A percentile compares a stretch with the other conserved stretches of the same genome.
Conservation (phyloP, 2,888 invertebrate species). For the Cryptocheilus praepositus region DNA sequence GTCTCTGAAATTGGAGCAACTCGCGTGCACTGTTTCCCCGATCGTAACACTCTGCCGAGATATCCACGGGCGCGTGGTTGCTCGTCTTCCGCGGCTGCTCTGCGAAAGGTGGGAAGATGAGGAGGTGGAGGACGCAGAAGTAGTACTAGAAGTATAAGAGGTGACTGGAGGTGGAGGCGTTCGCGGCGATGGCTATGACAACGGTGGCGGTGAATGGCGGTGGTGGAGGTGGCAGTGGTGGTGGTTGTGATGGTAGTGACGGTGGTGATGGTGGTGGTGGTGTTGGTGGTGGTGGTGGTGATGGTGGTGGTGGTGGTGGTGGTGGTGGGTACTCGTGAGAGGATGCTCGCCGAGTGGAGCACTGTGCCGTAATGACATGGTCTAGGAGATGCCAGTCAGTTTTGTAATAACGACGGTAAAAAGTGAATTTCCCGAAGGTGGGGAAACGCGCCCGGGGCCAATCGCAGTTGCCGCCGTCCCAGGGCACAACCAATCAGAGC, state of each 20-base stretch:
- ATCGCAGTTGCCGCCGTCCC: constrained; percentile 57
- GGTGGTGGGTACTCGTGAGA: constrained; percentile 52
- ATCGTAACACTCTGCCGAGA: constrained; percentile 56
- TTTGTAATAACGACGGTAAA: constrained; percentile 74
- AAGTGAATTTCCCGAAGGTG: constrained; percentile 73
- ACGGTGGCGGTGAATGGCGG: constrained; percentile 30
- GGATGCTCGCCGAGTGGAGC: constrained; percentile 71
- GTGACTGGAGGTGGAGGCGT: constrained; percentile 21
- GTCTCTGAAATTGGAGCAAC: constrained; percentile 49
- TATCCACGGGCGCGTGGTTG: constrained; percentile 50
- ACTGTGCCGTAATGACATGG: constrained; percentile 74
- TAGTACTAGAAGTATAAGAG: constrained; percentile 17
- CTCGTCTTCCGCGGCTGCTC: constrained; percentile 55
- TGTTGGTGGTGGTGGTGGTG: constrained; percentile 26
- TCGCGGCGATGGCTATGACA: constrained; percentile 25
- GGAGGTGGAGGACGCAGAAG: constrained; percentile 23
- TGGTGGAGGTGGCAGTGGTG: constrained; percentile 16
- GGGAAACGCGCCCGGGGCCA: constrained; percentile 71
- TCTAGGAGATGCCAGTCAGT: constrained; percentile 74
- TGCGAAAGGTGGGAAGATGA: constrained; percentile 55
- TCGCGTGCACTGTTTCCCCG: constrained; percentile 51
- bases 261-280: constrained; percentile 19
- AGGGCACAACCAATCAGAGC: constrained; percentile 66
- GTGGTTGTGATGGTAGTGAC: constrained; percentile 16
- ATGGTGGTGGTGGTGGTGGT: constrained; percentile 25